These are phyloP conservation scores for Eupithecia centaureata DNA, from an alignment of 2,888 invertebrate species.

Conservation along the genomic window DNA sequence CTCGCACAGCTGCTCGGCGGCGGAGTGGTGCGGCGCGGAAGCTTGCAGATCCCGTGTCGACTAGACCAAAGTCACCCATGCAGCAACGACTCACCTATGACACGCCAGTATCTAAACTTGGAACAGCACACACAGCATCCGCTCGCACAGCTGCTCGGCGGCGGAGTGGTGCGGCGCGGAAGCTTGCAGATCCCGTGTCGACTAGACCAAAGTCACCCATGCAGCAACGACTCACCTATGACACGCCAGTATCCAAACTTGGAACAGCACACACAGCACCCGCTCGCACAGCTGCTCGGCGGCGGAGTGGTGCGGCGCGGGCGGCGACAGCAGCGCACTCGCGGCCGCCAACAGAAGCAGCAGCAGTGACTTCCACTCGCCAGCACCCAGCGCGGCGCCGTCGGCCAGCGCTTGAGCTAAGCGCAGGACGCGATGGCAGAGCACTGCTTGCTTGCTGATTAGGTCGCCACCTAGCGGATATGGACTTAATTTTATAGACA, in stretches of 20 bases:
- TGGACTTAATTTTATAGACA: neutral
- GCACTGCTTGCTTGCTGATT: conserved; percentile 95
- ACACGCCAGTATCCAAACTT: conserved; percentile 64
- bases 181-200: too few species aligned
- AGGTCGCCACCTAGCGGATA: conserved; percentile 89
- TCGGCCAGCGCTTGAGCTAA: conserved; percentile 89
- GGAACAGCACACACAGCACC: conserved; percentile 96
- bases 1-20: too few species aligned
- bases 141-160: too few species aligned
- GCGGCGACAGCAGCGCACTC: conserved; percentile 95
- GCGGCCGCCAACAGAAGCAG: conserved; percentile 93
- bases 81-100: too few species aligned
- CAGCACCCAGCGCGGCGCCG: conserved; percentile 86
- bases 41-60: too few species aligned
- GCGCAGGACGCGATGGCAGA: conserved; percentile 95
- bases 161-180: too few species aligned
- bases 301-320: conserved; percentile 97
- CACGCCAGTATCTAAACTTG: too few species aligned
- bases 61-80: too few species aligned
- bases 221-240: conserved; percentile 28
- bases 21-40: too few species aligned
- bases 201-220: too few species aligned
- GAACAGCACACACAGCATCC: too few species aligned
- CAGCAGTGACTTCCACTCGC: conserved; percentile 96
- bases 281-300: conserved; percentile 97